Conservation (phyloP, 1,140 invertebrate genomes). For the Drosophila tani region DNA sequence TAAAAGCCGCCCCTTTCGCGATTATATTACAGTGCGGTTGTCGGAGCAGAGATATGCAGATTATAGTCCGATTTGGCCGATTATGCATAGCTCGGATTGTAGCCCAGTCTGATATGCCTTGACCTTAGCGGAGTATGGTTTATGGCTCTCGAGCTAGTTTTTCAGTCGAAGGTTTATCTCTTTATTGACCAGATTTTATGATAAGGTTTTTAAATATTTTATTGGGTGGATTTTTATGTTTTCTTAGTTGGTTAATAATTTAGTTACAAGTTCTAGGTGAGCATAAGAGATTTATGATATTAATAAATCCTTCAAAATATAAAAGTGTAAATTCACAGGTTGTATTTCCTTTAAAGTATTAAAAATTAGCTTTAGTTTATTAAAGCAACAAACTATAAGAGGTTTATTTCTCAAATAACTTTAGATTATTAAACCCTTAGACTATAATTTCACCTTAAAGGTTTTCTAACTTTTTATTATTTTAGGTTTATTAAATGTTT, state of each 20-base stretch:
- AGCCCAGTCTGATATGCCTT: conserved; percentile 34
- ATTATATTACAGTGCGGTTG: conserved; percentile 38
- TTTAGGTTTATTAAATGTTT: neutral
- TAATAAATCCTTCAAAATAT: no score
- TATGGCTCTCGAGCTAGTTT: conserved; percentile 7
- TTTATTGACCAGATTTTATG: neutral
- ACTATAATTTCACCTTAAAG: no score
- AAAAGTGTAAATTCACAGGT: no score
- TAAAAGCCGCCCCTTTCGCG: conserved; percentile 38
- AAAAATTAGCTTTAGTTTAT: no score
- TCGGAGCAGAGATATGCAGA: conserved; percentile 38
- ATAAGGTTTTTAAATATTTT: conserved; percentile 1
- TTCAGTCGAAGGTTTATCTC: conserved; percentile 10
- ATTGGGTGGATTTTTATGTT: neutral
- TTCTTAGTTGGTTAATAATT: neutral
- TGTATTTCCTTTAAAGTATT: no score
- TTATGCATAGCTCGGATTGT: conserved; percentile 20
- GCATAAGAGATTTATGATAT: neutral
- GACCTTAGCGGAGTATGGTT: conserved; percentile 28
- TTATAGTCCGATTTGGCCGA: conserved; percentile 34
- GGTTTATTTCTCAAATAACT: no score
- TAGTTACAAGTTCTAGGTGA: neutral
- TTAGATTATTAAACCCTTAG: no score
- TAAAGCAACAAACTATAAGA: no score
- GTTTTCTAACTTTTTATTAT: no score